phyloP scores from a whole-genome alignment of 2,888 invertebrate species.

The Coremacera marginata region DNA sequence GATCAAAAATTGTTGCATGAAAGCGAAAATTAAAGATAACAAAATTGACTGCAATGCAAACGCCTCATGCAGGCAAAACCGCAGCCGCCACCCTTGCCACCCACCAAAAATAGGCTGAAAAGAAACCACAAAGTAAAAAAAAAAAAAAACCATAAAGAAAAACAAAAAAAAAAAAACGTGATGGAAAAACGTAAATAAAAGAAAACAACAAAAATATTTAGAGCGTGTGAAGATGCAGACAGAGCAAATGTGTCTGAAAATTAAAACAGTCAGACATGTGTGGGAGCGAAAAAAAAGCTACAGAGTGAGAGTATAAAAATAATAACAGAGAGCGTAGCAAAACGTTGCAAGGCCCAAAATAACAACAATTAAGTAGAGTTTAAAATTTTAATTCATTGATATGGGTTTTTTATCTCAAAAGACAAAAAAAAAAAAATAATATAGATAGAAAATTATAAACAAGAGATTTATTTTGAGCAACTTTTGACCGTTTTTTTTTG shows the following conservation, averaged over 20 bases:
- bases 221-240: constrained; percentile 18
- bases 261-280: background rate
- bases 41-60: background rate
- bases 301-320: background rate
- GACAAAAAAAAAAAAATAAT: no score
- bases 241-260: no score
- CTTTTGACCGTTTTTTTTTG: no score
- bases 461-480: no score
- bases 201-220: constrained; percentile 23
- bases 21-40: background rate
- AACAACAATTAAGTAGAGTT: background rate
- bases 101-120: background rate
- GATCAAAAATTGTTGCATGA: background rate
- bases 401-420: no score
- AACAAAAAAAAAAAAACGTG: background rate
- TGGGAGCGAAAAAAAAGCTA: background rate
- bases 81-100: background rate
- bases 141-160: background rate
- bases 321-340: background rate
- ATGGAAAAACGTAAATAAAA: background rate
- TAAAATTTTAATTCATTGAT: no score
- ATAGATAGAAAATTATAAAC: no score
- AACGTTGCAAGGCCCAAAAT: background rate
- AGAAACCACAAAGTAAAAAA: background rate
- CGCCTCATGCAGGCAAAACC: constrained; percentile 6